Percentiles rank a stretch among this genome's conserved stretches.
phyloP scores from a whole-genome alignment of 1,140 invertebrate species.

The Sarcophaga bullata region DNA sequence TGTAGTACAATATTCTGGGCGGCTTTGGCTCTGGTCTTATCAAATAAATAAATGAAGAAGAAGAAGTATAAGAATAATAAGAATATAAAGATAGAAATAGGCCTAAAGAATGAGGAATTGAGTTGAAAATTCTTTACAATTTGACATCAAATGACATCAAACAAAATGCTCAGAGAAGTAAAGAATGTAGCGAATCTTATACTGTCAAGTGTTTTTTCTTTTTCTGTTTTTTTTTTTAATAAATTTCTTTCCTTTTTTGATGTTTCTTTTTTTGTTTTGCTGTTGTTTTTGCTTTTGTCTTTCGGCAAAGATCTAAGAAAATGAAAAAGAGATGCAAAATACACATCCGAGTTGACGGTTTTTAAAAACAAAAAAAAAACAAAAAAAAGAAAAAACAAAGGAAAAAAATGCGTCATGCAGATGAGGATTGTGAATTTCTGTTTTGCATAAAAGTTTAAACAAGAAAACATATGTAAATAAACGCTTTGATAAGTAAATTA shows the following conservation, averaged over 20 bases:
- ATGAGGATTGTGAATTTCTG: no score
- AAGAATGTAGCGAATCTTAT: not conserved
- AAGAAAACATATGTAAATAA: not conserved
- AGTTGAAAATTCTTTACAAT: conserved; percentile 13
- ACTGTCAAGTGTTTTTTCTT: not conserved
- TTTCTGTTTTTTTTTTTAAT: not conserved
- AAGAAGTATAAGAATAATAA: no score
- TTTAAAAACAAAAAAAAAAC: not conserved
- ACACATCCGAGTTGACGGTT: no score
- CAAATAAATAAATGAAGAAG: no score
- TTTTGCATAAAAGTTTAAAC: no score
- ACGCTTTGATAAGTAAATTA: not conserved
- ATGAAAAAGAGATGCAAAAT: not conserved
- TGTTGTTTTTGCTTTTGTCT: not conserved
- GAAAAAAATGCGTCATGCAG: not conserved
- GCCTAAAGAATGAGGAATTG: conserved; percentile 25
- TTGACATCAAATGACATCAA: conserved; percentile 16
- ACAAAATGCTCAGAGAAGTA: not conserved
- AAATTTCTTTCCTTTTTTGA: not conserved
- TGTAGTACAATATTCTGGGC: no score
- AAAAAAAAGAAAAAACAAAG: no score
- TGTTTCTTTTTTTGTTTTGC: not conserved
- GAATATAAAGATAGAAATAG: not conserved
- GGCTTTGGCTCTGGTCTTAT: no score
- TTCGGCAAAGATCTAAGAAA: conserved; percentile 14